A percentile compares a stretch with the other conserved stretches of the same genome.
phyloP scores from a whole-genome alignment of 1,140 invertebrate species.

The Leptinotarsa undecemlineata region DNA sequence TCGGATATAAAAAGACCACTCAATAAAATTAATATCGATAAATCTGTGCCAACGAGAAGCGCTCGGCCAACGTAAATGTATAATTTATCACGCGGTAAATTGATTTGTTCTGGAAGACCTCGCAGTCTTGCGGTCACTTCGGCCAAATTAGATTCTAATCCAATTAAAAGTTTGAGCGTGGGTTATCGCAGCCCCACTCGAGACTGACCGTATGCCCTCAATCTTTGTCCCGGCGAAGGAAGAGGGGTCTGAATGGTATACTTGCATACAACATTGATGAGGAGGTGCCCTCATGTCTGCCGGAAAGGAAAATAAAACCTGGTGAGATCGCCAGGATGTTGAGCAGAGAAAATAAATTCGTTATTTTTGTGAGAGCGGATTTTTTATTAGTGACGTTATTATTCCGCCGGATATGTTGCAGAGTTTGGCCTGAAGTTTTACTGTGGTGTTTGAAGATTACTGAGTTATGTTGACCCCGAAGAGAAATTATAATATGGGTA shows the following conservation, averaged over 20 bases:
- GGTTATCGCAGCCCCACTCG: conserved; percentile 37
- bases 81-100: conserved; percentile 43
- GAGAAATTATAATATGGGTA: too few species aligned
- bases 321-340: not conserved
- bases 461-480: too few species aligned
- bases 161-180: conserved; percentile 53
- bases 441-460: too few species aligned
- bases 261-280: conserved; percentile 21
- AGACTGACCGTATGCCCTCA: conserved; percentile 20
- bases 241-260: not conserved
- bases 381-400: too few species aligned
- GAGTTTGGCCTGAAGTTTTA: too few species aligned
- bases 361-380: too few species aligned
- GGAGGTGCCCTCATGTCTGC: conserved; percentile 13
- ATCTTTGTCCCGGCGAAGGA: conserved; percentile 16
- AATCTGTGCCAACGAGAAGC: conserved; percentile 26
- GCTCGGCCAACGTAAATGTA: conserved; percentile 24
- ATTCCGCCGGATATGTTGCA: too few species aligned
- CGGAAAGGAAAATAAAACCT: conserved; percentile 19
- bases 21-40: conserved; percentile 28
- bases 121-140: conserved; percentile 46
- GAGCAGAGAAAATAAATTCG: not conserved
- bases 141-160: conserved; percentile 55
- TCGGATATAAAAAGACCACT: conserved; percentile 28
- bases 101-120: conserved; percentile 41